Conservation (phyloP, 2,797 vertebrate species). For the Sebastes steindachneri region DNA sequence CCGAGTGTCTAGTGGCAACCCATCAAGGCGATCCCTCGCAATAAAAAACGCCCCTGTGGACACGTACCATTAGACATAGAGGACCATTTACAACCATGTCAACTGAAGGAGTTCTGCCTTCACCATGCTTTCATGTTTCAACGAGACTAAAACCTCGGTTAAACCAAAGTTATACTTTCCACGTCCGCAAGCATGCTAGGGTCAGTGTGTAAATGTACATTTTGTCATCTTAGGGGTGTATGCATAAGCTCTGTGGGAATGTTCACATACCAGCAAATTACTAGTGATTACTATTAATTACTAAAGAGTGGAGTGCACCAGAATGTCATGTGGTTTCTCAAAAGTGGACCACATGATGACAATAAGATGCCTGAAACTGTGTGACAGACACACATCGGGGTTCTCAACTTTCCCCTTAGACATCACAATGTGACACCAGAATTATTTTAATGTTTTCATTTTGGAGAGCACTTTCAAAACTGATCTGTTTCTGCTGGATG, state of each 20-base stretch:
- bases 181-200: no score
- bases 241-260: no score
- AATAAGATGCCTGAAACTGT: background rate
- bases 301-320: background rate
- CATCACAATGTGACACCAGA: background rate
- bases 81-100: background rate
- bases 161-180: no score
- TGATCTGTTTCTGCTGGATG: background rate
- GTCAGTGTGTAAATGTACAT: no score
- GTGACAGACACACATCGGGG: background rate
- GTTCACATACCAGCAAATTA: no score
- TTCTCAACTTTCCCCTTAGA: background rate
- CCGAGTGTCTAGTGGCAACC: no score
- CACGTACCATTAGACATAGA: background rate
- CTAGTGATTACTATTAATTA: no score
- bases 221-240: no score
- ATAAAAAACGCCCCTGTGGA: no score
- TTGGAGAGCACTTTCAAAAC: background rate
- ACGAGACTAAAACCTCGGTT: background rate
- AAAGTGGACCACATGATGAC: background rate
- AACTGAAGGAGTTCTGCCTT: background rate
- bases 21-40: no score
- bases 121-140: background rate
- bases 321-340: background rate
- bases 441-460: background rate